Base-by-base conservation (phyloP, 1,140 invertebrate species). In the Drosophila bocki region DNA sequence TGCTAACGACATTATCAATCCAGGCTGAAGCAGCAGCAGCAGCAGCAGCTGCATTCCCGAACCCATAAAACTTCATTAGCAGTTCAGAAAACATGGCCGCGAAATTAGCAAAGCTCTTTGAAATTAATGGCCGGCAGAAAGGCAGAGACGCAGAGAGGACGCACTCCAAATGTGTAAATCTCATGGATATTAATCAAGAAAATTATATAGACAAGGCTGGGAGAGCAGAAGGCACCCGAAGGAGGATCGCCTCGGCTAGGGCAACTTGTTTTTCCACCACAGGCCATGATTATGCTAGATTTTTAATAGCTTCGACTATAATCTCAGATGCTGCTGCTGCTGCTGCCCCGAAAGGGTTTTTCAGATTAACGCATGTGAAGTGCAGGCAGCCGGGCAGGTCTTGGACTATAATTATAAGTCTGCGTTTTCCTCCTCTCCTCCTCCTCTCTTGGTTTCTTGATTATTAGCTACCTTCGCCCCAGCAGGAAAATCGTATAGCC, bases 101-200 rank as follows among this genome's bases (percentile, higher is more conserved):
- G 47, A 67, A 85, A 86, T 86, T 86, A 81, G 82, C 82, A 81
- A 84, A 84, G 63, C 85, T 84, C 78, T 88, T 77, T 22, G 51
- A 72, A 75, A 84, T 84, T 88, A 88, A 88, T 88, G 84, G 63
- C 58, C 53, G 54, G 77, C 72, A 71, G 63, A 72, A 65, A 61
- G 47, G 44, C 29, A 39, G 44, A 12, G 5, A 29, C 4, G 26
- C 26, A 29, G 0, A 1, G 26, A n/a, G 15, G 39, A 41, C 19
- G 54, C 48, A 54, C 75, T 61, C 48, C 50, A 67, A 62, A 75
- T 79, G 82, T 86, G 82, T 86, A 87, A 87, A 78, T 80, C 85
- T 79, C 74, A 80, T 80, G 86, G 84, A 88, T 87, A 87, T 87
- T 88, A 90, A 88, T 88, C 84, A 88, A 90, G 84, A 84, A 88